phyloP scores from a whole-genome alignment of 2,888 invertebrate genomes.

The Noctua janthina region DNA sequence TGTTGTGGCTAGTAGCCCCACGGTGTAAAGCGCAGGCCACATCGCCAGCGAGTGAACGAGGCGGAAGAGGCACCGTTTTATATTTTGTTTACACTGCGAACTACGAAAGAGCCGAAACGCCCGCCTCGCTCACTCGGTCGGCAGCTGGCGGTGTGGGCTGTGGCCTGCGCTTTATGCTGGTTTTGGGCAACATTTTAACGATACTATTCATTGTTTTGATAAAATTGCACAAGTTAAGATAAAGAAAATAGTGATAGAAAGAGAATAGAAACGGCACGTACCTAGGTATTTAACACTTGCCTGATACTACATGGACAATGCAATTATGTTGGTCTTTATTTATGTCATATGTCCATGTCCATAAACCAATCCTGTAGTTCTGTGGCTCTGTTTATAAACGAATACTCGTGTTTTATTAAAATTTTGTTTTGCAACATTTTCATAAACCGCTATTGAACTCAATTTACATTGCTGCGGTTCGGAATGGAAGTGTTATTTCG shows the following conservation, averaged over 20 bases:
- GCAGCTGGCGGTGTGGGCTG: too few species aligned
- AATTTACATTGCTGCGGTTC: neutral
- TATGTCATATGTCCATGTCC: neutral
- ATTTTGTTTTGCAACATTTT: neutral
- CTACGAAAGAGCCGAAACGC: too few species aligned
- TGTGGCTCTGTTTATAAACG: neutral
- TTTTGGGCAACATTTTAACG: neutral
- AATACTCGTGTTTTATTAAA: neutral
- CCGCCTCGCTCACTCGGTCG: too few species aligned
- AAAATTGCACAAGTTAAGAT: neutral
- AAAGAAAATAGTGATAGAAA: neutral
- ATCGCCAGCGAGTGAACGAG: too few species aligned
- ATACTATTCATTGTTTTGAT: constrained; percentile 1
- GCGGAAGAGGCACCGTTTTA: too few species aligned
- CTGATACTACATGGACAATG: neutral
- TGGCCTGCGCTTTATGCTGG: neutral
- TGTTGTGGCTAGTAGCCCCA: neutral
- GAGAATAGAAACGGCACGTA: neutral
- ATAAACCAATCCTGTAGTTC: neutral
- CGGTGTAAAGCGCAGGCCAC: neutral
- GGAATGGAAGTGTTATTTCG: neutral
- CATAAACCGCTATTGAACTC: neutral
- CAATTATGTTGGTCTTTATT: neutral
- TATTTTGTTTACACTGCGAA: too few species aligned
- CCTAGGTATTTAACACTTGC: neutral